A percentile compares a stretch with the other conserved stretches of the same genome.
Conservation (phyloP, 2,113 vertebrate genomes). For the Condylura cristata region DNA sequence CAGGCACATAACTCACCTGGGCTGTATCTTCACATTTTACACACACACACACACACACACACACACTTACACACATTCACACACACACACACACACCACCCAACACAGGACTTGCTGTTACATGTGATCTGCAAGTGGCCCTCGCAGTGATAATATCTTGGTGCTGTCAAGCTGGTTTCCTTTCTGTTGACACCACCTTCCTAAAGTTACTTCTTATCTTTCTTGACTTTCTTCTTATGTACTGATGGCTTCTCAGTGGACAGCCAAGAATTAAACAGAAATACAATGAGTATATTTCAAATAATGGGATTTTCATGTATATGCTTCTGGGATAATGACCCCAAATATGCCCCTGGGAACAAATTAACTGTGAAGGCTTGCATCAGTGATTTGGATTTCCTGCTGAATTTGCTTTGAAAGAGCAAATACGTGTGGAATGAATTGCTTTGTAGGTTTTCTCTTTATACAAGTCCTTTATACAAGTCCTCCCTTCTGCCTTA, state of each 20-base stretch:
- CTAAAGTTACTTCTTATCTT: background rate
- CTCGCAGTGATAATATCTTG: background rate
- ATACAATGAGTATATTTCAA: background rate
- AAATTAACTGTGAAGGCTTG: constrained; percentile 69
- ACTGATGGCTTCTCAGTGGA: background rate
- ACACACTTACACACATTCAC: background rate
- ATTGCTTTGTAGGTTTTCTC: constrained; percentile 7
- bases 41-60: background rate
- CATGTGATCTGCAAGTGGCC: background rate
- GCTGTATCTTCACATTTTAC: background rate
- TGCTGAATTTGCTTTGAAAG: constrained; percentile 63
- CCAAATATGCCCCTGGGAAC: constrained; percentile 12
- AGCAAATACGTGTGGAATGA: constrained; percentile 41
- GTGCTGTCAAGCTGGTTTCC: background rate
- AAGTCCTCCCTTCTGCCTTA: background rate
- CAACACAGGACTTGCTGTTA: background rate
- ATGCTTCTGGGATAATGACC: background rate
- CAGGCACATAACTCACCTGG: background rate
- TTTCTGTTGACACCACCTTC: background rate
- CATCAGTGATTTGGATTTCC: constrained; percentile 63
- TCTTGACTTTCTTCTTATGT: background rate
- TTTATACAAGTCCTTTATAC: background rate
- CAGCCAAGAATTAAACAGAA: constrained; percentile 49
- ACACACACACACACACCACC: background rate
- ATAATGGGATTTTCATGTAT: constrained; percentile 17